Evolutionary conservation across 2,113 vertebrate genomes (phyloP).

Genomic region (Amia ocellicauda): DNA sequence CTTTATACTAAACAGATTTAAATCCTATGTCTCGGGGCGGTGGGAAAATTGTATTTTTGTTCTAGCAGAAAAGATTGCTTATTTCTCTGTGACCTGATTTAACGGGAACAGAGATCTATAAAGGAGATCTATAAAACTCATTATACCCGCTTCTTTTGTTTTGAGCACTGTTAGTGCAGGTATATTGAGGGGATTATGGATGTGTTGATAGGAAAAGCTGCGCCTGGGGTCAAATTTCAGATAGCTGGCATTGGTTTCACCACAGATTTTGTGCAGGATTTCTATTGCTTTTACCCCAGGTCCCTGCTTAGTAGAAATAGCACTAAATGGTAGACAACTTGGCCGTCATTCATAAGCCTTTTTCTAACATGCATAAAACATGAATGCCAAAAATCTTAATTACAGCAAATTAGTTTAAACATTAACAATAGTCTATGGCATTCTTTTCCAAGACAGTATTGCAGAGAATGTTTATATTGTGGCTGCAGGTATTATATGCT

Average conservation of each 20-base stretch:
- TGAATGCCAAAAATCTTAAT: too few species aligned
- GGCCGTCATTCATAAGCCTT: too few species aligned
- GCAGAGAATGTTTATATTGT: too few species aligned
- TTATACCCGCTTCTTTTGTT: conserved; percentile 25
- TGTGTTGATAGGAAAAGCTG: conserved; percentile 3
- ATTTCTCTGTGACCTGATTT: conserved; percentile 28
- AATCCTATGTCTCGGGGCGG: conserved; percentile 22
- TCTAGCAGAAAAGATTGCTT: conserved; percentile 32
- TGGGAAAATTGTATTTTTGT: conserved; percentile 29
- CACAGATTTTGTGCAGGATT: conserved; percentile 1
- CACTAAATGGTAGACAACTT: background rate
- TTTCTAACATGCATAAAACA: too few species aligned
- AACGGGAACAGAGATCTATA: conserved; percentile 19
- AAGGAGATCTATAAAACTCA: conserved; percentile 30
- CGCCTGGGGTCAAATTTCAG: conserved; percentile 1
- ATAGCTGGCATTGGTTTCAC: background rate
- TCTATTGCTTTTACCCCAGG: background rate
- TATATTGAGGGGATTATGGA: conserved; percentile 8
- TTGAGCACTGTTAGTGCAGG: conserved; percentile 16
- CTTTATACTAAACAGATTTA: conserved; percentile 16
- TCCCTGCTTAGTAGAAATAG: background rate
- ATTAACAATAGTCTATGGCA: too few species aligned
- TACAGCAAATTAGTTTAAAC: too few species aligned
- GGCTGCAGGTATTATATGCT: too few species aligned
- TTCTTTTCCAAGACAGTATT: too few species aligned